Evolutionary conservation across 2,113 vertebrate genomes (phyloP).

Genomic region (Aegypius monachus): DNA sequence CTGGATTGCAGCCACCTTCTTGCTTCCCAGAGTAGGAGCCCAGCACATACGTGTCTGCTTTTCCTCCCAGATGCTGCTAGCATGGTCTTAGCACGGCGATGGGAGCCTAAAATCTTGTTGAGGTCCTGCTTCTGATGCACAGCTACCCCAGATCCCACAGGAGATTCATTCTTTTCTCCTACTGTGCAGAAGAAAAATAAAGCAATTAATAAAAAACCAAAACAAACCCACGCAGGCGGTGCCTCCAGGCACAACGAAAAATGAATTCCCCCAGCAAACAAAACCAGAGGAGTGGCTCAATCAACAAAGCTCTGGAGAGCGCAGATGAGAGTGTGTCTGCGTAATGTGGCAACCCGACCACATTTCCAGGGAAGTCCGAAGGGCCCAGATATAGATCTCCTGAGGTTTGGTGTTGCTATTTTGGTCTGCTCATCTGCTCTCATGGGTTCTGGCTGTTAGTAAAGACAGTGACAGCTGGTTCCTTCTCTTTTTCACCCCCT

Average conservation of each 20-base stretch:
- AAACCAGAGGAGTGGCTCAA: background rate
- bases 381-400: background rate
- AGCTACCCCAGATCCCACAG: accelerated
- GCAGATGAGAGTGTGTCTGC: accelerated
- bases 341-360: background rate
- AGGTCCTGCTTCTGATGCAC: background rate
- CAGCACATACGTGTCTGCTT: background rate
- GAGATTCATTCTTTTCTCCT: background rate
- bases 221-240: background rate
- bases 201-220: background rate
- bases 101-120: background rate
- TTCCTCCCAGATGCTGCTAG: background rate
- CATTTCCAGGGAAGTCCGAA: background rate
- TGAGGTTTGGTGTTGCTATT: constrained; percentile 8
- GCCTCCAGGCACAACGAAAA: background rate
- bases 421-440: background rate
- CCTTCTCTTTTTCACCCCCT: background rate
- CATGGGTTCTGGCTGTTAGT: background rate
- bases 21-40: background rate
- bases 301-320: background rate
- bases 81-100: accelerated
- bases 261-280: background rate
- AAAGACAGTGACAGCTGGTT: constrained; percentile 10
- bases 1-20: background rate
- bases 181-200: background rate